A percentile compares a stretch with the other conserved stretches of the same genome.
Evolutionary conservation across 2,888 invertebrate species (phyloP).

Genomic region (Melinaea menophilus): DNA sequence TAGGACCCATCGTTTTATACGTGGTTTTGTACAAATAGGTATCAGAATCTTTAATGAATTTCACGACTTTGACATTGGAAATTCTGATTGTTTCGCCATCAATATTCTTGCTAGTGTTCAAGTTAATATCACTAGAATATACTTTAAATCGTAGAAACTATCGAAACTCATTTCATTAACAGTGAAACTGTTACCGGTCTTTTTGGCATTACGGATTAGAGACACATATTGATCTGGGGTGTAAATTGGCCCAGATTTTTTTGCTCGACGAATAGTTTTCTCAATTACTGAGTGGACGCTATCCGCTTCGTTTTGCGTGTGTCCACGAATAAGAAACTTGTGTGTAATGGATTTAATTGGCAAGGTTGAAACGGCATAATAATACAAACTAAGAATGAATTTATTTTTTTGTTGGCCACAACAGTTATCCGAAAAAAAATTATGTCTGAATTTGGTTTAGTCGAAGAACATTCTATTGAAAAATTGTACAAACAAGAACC

Average conservation of each 20-base stretch:
- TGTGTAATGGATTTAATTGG: conserved; percentile 30
- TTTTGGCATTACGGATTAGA: conserved; percentile 29
- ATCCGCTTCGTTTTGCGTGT: conserved; percentile 32
- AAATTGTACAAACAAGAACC: conserved; percentile 13
- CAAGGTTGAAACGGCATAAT: conserved; percentile 23
- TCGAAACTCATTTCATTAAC: conserved; percentile 27
- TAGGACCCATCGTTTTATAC: too few species aligned
- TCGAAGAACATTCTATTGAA: neutral
- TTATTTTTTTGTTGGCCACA: conserved; percentile 26
- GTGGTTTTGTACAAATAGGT: conserved; percentile 28
- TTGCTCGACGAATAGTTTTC: conserved; percentile 30
- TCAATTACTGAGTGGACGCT: conserved; percentile 32
- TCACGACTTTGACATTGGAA: conserved; percentile 26
- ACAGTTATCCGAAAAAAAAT: conserved; percentile 20
- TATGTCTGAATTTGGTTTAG: neutral
- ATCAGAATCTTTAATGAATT: conserved; percentile 28
- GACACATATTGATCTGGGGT: conserved; percentile 32
- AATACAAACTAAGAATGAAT: conserved; percentile 23
- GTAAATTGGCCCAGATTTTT: conserved; percentile 34
- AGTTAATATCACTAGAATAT: conserved; percentile 24
- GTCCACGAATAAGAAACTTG: conserved; percentile 32
- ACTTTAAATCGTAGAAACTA: conserved; percentile 29
- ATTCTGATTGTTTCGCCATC: conserved; percentile 23
- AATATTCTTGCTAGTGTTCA: conserved; percentile 21
- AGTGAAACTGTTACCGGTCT: conserved; percentile 28